Base-by-base conservation (phyloP, 2,113 vertebrate genomes). In the Megaceryle torquata region DNA sequence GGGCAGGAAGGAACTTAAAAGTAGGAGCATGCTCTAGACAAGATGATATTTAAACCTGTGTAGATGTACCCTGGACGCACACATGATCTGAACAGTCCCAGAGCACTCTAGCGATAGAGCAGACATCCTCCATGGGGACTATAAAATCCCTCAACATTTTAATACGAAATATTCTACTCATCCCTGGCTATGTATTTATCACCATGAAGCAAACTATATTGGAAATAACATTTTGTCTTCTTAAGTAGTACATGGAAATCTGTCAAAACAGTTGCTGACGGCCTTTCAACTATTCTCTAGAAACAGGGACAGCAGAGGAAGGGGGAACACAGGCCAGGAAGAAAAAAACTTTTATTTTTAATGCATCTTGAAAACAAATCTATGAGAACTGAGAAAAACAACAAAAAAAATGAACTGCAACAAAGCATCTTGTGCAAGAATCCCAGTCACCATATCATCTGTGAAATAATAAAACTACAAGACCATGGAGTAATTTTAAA, bases 221-320 rank as follows among this genome's bases (percentile, higher is more conserved):
- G 82, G 53, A 59, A 39, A 24, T 3, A 82, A 72, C 39, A 35
- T 79, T 80, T 39, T 64, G 33, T 82, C 70, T 79, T 75, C 37
- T 6, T 60, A 56, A 64, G 50, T 2, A 77, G 35, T 41, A 72
- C 39, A 43, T 0, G 2, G 48, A 87, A 64, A 72, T 79, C 48
- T 89, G 61, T 85, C 78, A 68, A 21, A 82, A 39, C 44, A 69
- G 61, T 13, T 48, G 85, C 67, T 94, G 67, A 89, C 78, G 89
- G 48, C 39, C 44, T 68, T 91, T 78, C 60, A 69, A 5, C 60
- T 86, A 26, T 16, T 75, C 48, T 50, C 0, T 82, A 41, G 67
- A 64, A 89, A 57, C 1, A 5, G 25, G n/a, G 39, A 85, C 67
- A 86, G 79, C 56, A 87, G n/a, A 77, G 60, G 29, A 31, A 67